Evolutionary conservation across 2,113 vertebrate genomes (phyloP), one percentile per base, ranked within the genome.

Genomic region (Protomyctophum bolini): DNA sequence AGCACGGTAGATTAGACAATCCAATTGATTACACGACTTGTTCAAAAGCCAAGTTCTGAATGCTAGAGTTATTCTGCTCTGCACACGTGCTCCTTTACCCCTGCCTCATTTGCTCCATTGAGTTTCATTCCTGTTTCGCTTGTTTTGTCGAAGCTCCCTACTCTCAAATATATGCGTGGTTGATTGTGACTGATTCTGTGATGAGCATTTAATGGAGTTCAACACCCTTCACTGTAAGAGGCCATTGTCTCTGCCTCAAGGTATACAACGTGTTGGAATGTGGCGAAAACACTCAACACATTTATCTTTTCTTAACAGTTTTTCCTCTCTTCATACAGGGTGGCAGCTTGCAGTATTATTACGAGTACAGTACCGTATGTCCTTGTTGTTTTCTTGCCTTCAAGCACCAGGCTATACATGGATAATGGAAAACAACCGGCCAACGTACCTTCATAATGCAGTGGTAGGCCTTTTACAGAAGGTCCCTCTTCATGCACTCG

Each of bases 381-480:
- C 46, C 56, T 66, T 71, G 55, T 77, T 21, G 77, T 73, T 82
- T 82, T 81, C 47, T 68, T 76, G 87, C 85, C 79, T 90, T 89
- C 83, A 41, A 83, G 57, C 79, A 72, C 72, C 56, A 41, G 88
- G 71, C 79, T 57, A 76, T 57, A 76, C 51, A 21, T 66, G 61
- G 29, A 80, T 56, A 62, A 54, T 50, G 10, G 50, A 47, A 61
- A 64, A 29, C 50, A 60, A 58, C 15, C 12, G 60, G 68, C 55
- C 51, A 14, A 60, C 0, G 10, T 29, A 51, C 51, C 10, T 60
- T 33, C 8, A 58, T 41, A 41, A 41, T 41, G 33, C 33, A 41
- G 33, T 41, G 33, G 33, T 21, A 21, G 33, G 33, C 33, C 33
- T 4, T 21, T 41, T 41, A 41, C 33, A 41, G 33, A 41, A 4